These are phyloP conservation scores for Pristis pectinata DNA, from an alignment of 2,797 vertebrate genomes.

Conservation along the genomic window DNA sequence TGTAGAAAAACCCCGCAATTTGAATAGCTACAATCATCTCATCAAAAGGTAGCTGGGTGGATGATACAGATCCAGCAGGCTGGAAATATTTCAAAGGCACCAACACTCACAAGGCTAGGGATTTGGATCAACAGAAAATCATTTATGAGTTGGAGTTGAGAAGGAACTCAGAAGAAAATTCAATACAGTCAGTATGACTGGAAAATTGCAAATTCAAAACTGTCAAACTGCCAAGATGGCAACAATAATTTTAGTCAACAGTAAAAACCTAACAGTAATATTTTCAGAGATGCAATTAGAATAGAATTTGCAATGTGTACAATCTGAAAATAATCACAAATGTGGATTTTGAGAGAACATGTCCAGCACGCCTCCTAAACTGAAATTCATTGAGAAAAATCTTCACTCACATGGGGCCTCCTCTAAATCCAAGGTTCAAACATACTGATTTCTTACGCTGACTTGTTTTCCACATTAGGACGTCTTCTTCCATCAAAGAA, in stretches of 20 bases:
- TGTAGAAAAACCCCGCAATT: not conserved
- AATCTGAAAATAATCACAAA: not conserved
- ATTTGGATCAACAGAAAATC: not conserved
- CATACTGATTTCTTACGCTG: not conserved
- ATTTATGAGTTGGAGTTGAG: not conserved
- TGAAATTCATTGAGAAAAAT: not conserved
- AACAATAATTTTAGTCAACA: not conserved
- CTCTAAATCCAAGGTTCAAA: not conserved
- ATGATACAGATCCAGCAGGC: too few relatives aligned
- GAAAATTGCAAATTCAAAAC: not conserved
- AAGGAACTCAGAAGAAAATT: not conserved
- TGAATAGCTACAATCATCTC: not conserved
- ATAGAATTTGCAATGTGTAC: not conserved
- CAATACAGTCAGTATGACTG: not conserved
- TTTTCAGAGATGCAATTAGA: not conserved
- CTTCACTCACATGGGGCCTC: not conserved
- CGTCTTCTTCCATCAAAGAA: not conserved
- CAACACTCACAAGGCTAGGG: not conserved
- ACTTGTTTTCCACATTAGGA: not conserved
- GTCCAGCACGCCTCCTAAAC: not conserved
- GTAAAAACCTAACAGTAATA: not conserved
- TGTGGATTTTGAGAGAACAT: not conserved
- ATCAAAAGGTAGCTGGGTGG: not conserved
- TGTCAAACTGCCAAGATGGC: not conserved
- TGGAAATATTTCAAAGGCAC: not conserved